These are phyloP conservation scores for Ophthalmolycus amberensis DNA, from an alignment of 2,113 vertebrate genomes.

Conservation along the genomic window DNA sequence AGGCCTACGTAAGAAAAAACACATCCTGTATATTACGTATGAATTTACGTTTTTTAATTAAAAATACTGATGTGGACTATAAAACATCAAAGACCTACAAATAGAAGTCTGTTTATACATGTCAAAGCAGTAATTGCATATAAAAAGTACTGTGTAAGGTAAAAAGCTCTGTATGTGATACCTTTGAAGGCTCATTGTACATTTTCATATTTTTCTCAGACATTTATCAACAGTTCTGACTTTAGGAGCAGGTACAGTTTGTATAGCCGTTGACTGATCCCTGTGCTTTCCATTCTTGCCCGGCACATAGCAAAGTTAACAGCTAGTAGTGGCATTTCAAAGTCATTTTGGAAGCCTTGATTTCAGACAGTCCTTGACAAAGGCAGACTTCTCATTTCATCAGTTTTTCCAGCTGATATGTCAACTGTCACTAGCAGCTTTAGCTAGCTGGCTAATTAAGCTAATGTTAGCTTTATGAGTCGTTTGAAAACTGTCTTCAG, in stretches of 20 bases:
- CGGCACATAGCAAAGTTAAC: background rate
- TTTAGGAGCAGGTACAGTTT: background rate
- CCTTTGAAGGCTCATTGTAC: background rate
- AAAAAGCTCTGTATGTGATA: background rate
- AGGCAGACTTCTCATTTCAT: background rate
- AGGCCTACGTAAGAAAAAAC: background rate
- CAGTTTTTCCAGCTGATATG: background rate
- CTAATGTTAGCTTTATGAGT: background rate
- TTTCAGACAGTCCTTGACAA: background rate
- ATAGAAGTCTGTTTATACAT: background rate
- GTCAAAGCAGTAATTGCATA: background rate
- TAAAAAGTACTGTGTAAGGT: background rate
- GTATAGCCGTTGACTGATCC: background rate
- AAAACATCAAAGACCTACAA: background rate
- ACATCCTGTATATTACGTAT: background rate
- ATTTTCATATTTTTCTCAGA: background rate
- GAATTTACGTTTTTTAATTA: background rate
- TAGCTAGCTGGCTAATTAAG: background rate
- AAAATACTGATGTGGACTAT: background rate
- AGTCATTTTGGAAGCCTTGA: background rate
- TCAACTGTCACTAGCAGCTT: background rate
- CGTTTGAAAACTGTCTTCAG: background rate
- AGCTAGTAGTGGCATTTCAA: background rate
- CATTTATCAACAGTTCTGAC: constrained; percentile 2
- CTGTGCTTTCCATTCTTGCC: background rate